Evolutionary conservation across 2,113 vertebrate species (phyloP), one percentile per base, ranked within the genome.

Genomic region (Eurypyga helias): DNA sequence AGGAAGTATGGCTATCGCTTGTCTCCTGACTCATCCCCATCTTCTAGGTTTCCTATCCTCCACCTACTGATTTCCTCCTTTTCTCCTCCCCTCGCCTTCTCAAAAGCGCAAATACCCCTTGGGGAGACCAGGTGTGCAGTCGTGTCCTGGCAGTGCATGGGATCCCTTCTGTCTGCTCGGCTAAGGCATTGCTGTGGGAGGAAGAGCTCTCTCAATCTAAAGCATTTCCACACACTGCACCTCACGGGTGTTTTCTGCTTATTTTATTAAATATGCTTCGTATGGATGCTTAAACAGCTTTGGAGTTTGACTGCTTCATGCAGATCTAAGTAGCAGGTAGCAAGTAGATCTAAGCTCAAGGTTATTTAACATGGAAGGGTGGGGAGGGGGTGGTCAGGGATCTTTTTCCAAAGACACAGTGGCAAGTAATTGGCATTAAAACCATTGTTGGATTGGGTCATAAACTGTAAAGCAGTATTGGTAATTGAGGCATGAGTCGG

Each of bases 11-110:
- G 91, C 76, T 89, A 38, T 89, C 23, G 6, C 49, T 92, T 83
- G 83, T 64, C 66, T 84, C 38, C 87, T 95, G 94, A 96, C 65
- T 97, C 96, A 95, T 71, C 29, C 38, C 77, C 41, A 4, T 57
- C 48, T 78, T 54, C 24, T 6, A 2, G 25, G 23, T 89, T 95
- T 95, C 58, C 71, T 72, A 1, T 58, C 24, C 33, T 71, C 36
- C 80, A 69, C 86, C 76, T 85, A 17, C 82, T 48, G 57, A 60
- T 75, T 89, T 93, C 36, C 49, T 66, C 33, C 55, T 34, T 13
- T 49, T 60, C 45, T 75, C 13, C 43, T 87, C 20, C 18, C 62
- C 49, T 90, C 36, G 10, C 64, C 25, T 54, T 28, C 87, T 45
- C 3, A 26, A 33, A 91, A 46, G 29, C 52, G 29, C 1, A 0